phyloP scores from a whole-genome alignment of 2,113 vertebrate genomes.

The Odontophorus gujanensis region DNA sequence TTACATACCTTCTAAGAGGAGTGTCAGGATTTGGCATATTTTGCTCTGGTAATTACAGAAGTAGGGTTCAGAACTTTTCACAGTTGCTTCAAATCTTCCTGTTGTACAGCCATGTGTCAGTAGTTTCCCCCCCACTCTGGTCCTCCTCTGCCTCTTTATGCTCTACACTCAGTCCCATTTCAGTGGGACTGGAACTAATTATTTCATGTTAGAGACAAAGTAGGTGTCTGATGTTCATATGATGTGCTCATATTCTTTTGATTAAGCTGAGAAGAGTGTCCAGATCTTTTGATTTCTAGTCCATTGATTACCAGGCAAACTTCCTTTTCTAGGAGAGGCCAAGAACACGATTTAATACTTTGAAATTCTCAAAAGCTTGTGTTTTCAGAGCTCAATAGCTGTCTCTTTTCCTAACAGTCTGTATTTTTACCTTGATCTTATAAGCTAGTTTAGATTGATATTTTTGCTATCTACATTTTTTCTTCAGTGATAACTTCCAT shows the following conservation, averaged over 20 bases:
- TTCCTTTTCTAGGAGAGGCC: background rate
- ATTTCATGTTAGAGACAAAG: background rate
- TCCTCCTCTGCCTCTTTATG: background rate
- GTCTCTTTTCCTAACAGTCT: background rate
- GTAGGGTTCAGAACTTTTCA: background rate
- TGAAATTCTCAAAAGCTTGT: background rate
- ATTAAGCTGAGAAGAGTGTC: background rate
- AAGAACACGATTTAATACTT: background rate
- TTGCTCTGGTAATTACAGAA: background rate
- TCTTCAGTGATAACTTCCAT: background rate
- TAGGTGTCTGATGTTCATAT: background rate
- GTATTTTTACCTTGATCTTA: background rate
- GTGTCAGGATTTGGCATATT: background rate
- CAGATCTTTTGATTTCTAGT: background rate
- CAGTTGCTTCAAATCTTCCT: background rate
- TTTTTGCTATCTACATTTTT: background rate
- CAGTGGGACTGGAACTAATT: background rate
- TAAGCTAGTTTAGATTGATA: background rate
- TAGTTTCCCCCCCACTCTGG: background rate
- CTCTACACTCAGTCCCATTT: background rate
- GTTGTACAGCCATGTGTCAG: background rate
- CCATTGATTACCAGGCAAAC: background rate
- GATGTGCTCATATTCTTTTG: background rate
- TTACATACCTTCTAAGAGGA: background rate
- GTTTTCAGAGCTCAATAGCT: background rate